A percentile compares a stretch with the other conserved stretches of the same genome.
Conservation (phyloP, 2,888 invertebrate genomes). For the Mythimna ferrago region DNA sequence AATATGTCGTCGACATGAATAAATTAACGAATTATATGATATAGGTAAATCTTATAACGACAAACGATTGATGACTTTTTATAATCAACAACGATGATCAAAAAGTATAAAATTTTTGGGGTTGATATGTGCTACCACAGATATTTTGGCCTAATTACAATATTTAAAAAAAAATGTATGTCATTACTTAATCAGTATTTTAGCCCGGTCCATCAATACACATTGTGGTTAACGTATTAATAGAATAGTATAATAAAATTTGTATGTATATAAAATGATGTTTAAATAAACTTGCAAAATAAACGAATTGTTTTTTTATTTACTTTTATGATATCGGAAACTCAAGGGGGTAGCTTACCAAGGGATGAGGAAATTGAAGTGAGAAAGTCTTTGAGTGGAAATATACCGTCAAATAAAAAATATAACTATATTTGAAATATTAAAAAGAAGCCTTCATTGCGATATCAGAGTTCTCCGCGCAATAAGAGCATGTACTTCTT, state of each 20-base stretch:
- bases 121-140: background rate
- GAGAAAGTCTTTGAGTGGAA: too few relatives aligned
- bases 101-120: background rate
- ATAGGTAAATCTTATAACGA: background rate
- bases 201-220: background rate
- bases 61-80: too few relatives aligned
- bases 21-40: background rate
- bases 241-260: background rate
- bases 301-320: background rate
- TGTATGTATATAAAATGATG: background rate
- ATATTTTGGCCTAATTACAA: background rate
- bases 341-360: too few relatives aligned
- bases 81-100: too few relatives aligned
- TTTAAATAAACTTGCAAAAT: constrained; percentile 22
- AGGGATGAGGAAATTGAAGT: too few relatives aligned
- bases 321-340: too few relatives aligned
- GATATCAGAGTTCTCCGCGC: too few relatives aligned
- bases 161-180: background rate
- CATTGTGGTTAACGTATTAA: background rate
- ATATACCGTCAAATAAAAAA: too few relatives aligned
- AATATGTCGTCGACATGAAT: background rate
- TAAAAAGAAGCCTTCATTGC: too few relatives aligned
- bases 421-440: too few relatives aligned
- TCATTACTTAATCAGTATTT: background rate
- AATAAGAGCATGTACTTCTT: too few relatives aligned